Evolutionary conservation across 2,888 invertebrate genomes (phyloP), one percentile per base, ranked within the genome.

Genomic region (Drepana falcataria): DNA sequence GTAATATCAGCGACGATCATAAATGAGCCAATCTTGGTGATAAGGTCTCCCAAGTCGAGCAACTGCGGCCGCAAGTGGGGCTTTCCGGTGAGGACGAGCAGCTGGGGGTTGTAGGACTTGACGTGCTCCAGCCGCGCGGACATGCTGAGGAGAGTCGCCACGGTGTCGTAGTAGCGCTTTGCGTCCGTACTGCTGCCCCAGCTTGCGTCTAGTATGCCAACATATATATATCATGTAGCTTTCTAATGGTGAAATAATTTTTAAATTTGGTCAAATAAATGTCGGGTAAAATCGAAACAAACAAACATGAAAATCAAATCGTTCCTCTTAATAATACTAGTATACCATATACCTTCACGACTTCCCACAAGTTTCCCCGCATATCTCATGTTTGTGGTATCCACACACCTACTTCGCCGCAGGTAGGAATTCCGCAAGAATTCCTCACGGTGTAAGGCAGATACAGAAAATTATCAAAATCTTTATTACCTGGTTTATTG

Each of bases 111-210:
- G 84, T 97, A 99, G 86, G 98, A 98, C 86, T 99, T 99, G 35
- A 98, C 97, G 81, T 98, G 98, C 69, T 98, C 98, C 35, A 94
- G 44, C 44, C 9, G 44, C 44, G 44, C 44, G 2, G 44, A 44
- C 44, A 44, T 44, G 44, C 9, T 44, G 9, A 72, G 47, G 49
- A 73, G 64, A 1, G 51, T 63, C 2, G 66, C 48, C 35, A 73
- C 59, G 0, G 66, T 67, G 33, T 69, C 68, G 35, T 66, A 63
- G 57, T 72, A 99, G 80, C 6, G 98, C 97, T 99, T 98, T 0
- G 98, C 98, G 81, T 98, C 98, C 0, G 98, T 97, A 2, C 98
- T 97, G 52, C 97, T 97, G 34, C 98, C 98, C 98, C 98, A 99
- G 83, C 98, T 98, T 2, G 97, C 97, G 77, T 98, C 96, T 93